Percentiles rank a stretch among this genome's conserved stretches.
Evolutionary conservation across 2,113 vertebrate species (phyloP).

Genomic region (Cardinalis cardinalis): DNA sequence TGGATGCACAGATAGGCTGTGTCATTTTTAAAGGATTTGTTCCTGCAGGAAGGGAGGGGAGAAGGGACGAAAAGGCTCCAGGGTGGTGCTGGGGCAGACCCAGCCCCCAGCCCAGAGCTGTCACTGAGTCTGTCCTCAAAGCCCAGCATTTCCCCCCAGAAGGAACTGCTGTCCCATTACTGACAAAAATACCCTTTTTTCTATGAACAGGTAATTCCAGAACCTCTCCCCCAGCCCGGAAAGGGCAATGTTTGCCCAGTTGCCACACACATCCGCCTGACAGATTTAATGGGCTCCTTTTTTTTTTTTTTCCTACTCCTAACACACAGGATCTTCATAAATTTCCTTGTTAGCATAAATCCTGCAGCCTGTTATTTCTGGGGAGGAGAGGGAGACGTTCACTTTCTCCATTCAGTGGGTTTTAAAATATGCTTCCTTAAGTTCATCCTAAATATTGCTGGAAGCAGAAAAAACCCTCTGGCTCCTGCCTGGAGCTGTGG

Average conservation of each 20-base stretch:
- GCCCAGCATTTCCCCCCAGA: neutral
- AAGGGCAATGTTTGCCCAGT: conserved; percentile 57
- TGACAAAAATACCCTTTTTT: neutral
- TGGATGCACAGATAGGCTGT: neutral
- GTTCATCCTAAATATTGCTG: conserved; percentile 31
- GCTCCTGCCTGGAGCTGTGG: rapidly evolving
- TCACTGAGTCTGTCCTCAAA: neutral
- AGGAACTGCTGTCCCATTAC: neutral
- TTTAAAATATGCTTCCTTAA: conserved; percentile 32
- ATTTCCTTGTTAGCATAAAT: conserved; percentile 59
- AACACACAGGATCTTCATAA: conserved; percentile 64
- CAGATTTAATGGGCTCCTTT: conserved; percentile 35
- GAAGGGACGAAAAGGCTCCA: neutral
- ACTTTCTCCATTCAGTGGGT: conserved; percentile 46
- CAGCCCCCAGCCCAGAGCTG: neutral
- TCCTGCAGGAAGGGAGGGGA: neutral
- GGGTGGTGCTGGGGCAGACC: neutral
- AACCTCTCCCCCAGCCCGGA: conserved; percentile 4
- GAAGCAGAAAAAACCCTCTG: neutral
- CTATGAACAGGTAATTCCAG: conserved; percentile 12
- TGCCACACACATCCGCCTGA: conserved; percentile 50
- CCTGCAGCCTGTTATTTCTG: conserved; percentile 44
- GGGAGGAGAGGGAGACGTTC: neutral
- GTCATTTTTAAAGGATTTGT: neutral
- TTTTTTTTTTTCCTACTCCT: conserved; percentile 8